A percentile compares a stretch with the other conserved stretches of the same genome.
Conservation (phyloP, 2,113 vertebrate genomes). For the Lycocorax pyrrhopterus region DNA sequence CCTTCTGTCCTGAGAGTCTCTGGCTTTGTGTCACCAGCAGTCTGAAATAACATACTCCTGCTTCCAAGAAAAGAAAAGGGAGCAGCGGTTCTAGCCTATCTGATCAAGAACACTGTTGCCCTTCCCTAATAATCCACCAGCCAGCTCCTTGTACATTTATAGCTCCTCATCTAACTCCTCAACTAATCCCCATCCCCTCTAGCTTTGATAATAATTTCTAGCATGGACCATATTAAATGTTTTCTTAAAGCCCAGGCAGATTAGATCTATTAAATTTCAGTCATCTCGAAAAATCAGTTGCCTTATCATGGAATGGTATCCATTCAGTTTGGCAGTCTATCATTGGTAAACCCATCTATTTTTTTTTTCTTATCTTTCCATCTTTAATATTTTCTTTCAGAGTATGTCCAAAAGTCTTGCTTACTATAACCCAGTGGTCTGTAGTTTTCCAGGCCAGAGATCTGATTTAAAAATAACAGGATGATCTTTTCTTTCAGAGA, state of each 20-base stretch:
- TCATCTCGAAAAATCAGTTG: constrained; percentile 12
- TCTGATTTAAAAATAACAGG: background rate
- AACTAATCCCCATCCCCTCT: background rate
- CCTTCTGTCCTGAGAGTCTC: background rate
- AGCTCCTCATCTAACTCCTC: background rate
- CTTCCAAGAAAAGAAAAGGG: background rate
- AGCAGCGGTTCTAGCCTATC: background rate
- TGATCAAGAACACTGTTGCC: background rate
- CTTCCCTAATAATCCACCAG: background rate
- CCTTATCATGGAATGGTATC: background rate
- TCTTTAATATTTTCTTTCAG: background rate
- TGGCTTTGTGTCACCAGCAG: background rate
- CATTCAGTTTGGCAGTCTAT: background rate
- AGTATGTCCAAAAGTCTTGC: background rate
- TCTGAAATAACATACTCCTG: rapidly evolving
- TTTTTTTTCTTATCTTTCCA: background rate
- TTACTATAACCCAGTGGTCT: background rate
- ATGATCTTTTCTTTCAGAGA: background rate
- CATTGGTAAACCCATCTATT: background rate
- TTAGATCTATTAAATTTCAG: constrained; percentile 25
- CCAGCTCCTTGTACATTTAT: background rate
- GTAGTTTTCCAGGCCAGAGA: background rate
- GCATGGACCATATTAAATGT: background rate
- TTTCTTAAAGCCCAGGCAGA: background rate
- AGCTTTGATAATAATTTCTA: constrained; percentile 1